A percentile compares a stretch with the other conserved stretches of the same genome.
Conservation (phyloP, 1,140 invertebrate genomes). For the Calliphora vicina region DNA sequence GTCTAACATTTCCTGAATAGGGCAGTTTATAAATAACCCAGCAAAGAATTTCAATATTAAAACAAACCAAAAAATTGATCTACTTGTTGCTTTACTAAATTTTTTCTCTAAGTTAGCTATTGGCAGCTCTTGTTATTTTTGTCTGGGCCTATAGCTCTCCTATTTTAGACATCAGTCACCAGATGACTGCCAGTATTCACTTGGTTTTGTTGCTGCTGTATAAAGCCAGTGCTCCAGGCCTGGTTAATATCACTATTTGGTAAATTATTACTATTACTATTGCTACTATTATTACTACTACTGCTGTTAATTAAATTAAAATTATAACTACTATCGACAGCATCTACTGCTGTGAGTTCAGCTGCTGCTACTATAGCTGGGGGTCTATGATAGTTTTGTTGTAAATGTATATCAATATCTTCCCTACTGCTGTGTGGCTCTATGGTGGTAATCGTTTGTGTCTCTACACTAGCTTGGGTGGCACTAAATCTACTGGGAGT, state of each 20-base stretch:
- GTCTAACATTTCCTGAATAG: neutral
- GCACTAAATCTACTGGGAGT: neutral
- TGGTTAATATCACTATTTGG: conserved; percentile 37
- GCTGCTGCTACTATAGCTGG: conserved; percentile 45
- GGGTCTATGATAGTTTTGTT: conserved; percentile 45
- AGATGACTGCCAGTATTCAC: conserved; percentile 60
- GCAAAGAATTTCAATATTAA: neutral
- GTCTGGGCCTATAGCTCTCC: neutral
- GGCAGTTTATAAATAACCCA: neutral
- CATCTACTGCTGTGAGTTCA: conserved; percentile 40
- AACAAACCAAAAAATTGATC: neutral
- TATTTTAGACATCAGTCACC: conserved; percentile 58
- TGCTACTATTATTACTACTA: conserved; percentile 53
- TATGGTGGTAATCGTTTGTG: conserved; percentile 18
- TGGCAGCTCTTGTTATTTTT: neutral
- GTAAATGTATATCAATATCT: conserved; percentile 2
- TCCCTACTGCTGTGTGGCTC: conserved; percentile 10
- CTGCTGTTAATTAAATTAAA: conserved; percentile 43
- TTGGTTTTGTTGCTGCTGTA: conserved; percentile 39
- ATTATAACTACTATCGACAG: conserved; percentile 29
- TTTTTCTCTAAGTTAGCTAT: neutral
- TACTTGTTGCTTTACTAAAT: too few relatives aligned
- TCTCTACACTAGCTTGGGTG: conserved; percentile 25
- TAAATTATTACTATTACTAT: conserved; percentile 47
- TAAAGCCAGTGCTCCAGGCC: neutral